Conservation (phyloP, 2,888 invertebrate genomes). For the Drosophila buzzatii region DNA sequence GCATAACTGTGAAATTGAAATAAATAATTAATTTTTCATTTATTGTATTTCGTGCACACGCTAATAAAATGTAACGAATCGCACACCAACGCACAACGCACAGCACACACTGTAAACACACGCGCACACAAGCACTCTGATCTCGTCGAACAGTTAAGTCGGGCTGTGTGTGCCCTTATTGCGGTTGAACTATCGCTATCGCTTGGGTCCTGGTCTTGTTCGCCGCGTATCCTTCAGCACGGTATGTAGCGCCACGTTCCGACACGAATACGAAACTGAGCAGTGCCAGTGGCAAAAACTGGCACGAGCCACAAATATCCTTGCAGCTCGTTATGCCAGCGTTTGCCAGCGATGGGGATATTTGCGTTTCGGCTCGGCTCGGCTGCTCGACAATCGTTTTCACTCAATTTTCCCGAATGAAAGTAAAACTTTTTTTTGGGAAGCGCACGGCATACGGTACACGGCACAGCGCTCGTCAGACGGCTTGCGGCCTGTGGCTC, state of each 20-base stretch:
- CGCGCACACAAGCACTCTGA: slow-evolving; percentile 3
- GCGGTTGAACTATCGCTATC: slow-evolving; percentile 36
- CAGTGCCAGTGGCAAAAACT: slow-evolving; percentile 77
- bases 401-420: slow-evolving; percentile 78
- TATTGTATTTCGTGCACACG: slow-evolving; percentile 46
- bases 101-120: slow-evolving; percentile 24
- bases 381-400: slow-evolving; percentile 56
- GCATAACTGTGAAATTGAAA: slow-evolving; percentile 38
- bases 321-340: slow-evolving; percentile 50
- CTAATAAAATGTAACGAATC: slow-evolving; percentile 65
- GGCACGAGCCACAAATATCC: slow-evolving; percentile 72
- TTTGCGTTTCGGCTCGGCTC: slow-evolving; percentile 36
- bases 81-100: slow-evolving; percentile 24
- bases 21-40: slow-evolving; percentile 78
- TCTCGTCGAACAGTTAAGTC: slow-evolving; percentile 38
- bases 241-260: slow-evolving; percentile 84
- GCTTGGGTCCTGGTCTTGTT: slow-evolving; percentile 17
- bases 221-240: slow-evolving; percentile 82
- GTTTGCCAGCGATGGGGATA: slow-evolving; percentile 50
- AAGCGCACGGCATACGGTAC: not conserved
- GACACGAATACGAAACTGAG: slow-evolving; percentile 86
- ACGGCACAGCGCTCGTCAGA: slow-evolving; percentile 9
- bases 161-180: slow-evolving; percentile 44
- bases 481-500: slow-evolving; percentile 39
- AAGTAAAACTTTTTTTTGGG: slow-evolving; percentile 65